A percentile compares a stretch with the other conserved stretches of the same genome.
These are phyloP conservation scores for Tringa solitaria DNA, from an alignment of 2,113 vertebrate genomes.

Conservation along the genomic window DNA sequence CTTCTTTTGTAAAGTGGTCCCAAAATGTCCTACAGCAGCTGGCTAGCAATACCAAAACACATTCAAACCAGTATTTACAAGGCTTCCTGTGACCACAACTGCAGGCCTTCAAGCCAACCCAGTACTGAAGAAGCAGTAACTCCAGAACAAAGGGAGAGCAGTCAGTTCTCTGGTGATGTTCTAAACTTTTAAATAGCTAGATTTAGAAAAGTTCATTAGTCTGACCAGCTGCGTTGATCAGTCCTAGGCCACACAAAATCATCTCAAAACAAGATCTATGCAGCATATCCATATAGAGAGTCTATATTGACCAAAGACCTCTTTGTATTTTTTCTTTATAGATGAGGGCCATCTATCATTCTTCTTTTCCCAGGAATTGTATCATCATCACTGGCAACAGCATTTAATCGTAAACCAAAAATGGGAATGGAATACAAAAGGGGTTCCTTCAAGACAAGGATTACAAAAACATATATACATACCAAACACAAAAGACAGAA, in stretches of 20 bases:
- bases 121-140: neutral
- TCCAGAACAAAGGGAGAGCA: neutral
- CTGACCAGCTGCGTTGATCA: neutral
- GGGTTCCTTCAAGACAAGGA: neutral
- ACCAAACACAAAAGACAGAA: conserved; percentile 13
- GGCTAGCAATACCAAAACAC: neutral
- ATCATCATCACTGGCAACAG: neutral
- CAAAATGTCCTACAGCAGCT: neutral
- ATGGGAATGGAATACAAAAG: conserved; percentile 36
- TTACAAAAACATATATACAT: conserved; percentile 59
- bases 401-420: conserved; percentile 59
- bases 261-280: neutral
- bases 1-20: neutral
- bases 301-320: neutral
- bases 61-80: neutral
- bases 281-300: neutral
- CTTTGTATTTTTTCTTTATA: neutral
- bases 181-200: neutral
- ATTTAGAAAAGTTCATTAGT: neutral
- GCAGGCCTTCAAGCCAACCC: neutral
- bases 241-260: neutral
- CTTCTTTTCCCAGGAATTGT: neutral
- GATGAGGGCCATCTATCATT: neutral
- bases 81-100: neutral
- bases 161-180: neutral